These are phyloP conservation scores for Acanthornis magna DNA, from an alignment of 2,797 vertebrate species.

Conservation along the genomic window DNA sequence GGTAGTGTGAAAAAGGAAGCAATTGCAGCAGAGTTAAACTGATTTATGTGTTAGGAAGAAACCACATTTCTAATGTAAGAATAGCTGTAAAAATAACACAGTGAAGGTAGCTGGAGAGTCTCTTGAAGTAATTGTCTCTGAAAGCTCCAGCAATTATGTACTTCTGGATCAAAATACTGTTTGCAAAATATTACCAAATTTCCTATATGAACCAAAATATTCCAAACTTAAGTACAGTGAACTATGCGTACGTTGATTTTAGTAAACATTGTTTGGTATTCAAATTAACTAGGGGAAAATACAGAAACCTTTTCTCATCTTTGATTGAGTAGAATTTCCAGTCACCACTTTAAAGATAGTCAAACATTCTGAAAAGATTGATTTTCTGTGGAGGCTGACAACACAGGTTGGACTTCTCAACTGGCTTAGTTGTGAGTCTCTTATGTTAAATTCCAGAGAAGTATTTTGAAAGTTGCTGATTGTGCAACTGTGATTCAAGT, in stretches of 20 bases:
- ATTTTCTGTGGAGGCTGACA: not conserved
- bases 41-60: not conserved
- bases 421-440: not conserved
- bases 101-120: not conserved
- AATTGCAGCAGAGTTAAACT: not conserved
- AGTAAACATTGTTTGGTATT: not conserved
- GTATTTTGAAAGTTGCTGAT: not conserved
- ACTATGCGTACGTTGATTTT: rapidly evolving
- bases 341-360: not conserved
- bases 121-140: not conserved
- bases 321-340: not conserved
- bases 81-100: not conserved
- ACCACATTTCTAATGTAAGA: not conserved
- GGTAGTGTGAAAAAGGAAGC: not conserved
- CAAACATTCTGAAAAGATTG: not conserved
- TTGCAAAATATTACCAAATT: not conserved
- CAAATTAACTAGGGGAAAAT: not conserved
- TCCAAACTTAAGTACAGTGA: not conserved
- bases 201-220: not conserved
- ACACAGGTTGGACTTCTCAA: not conserved
- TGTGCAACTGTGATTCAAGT: not conserved
- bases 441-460: not conserved
- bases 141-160: not conserved
- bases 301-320: not conserved
- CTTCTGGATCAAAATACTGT: not conserved